phyloP scores from a whole-genome alignment of 1,140 invertebrate species.

The Cyclina sinensis region DNA sequence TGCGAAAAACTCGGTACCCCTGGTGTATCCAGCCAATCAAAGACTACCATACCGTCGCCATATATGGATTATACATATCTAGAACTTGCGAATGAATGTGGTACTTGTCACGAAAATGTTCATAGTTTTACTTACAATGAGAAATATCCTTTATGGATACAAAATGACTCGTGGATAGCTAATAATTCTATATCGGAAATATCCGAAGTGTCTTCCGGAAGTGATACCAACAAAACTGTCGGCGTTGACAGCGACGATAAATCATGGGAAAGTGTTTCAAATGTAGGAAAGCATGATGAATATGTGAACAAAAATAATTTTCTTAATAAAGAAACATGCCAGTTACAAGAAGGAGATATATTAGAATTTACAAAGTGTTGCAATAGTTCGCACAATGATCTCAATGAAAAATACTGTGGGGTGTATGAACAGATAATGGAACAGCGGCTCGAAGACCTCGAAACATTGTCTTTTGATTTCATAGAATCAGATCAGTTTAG shows the following conservation, averaged over 20 bases:
- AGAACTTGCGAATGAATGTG: constrained; percentile 55
- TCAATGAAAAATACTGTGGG: constrained; percentile 53
- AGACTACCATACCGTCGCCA: constrained; percentile 31
- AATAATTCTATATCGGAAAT: constrained; percentile 43
- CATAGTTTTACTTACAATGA: constrained; percentile 51
- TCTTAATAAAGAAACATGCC: background rate
- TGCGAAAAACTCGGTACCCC: constrained; percentile 15
- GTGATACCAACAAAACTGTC: constrained; percentile 7
- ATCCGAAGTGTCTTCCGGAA: constrained; percentile 56
- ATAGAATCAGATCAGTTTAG: constrained; percentile 4
- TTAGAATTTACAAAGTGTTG: constrained; percentile 19
- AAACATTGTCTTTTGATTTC: background rate
- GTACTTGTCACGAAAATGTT: background rate
- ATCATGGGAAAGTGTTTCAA: constrained; percentile 21
- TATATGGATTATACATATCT: constrained; percentile 62
- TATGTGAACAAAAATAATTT: background rate
- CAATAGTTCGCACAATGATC: constrained; percentile 7
- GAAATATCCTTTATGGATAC: constrained; percentile 66
- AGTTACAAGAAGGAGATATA: constrained; percentile 6
- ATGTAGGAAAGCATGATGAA: background rate
- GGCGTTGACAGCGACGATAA: constrained; percentile 20
- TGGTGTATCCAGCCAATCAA: constrained; percentile 24
- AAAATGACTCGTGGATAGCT: constrained; percentile 41
- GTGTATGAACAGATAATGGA: constrained; percentile 67
- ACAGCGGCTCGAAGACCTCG: constrained; percentile 60